A percentile compares a stretch with the other conserved stretches of the same genome.
phyloP scores from a whole-genome alignment of 2,888 invertebrate genomes.

The Drosophila diplacantha region DNA sequence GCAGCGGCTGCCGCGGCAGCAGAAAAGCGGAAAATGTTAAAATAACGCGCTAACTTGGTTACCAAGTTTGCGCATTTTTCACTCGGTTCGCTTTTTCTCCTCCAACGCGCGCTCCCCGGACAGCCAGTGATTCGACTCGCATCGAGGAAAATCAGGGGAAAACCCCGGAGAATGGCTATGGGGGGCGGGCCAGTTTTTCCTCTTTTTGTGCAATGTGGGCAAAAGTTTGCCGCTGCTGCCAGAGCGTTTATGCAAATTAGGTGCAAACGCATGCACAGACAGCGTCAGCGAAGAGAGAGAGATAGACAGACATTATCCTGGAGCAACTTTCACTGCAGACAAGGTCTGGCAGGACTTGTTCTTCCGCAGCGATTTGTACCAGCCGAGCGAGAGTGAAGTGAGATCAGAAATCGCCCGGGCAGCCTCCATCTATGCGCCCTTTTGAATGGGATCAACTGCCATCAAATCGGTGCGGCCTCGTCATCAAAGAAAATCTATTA shows the following conservation, averaged over 20 bases:
- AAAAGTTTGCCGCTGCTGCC: slow-evolving; percentile 69
- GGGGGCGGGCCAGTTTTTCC: slow-evolving; percentile 39
- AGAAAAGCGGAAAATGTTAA: slow-evolving; percentile 69
- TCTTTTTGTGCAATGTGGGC: slow-evolving; percentile 69
- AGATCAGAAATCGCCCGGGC: slow-evolving; percentile 16
- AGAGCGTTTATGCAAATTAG: slow-evolving; percentile 72
- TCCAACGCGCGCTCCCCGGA: slow-evolving; percentile 7
- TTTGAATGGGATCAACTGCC: slow-evolving; percentile 26
- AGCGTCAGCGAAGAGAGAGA: slow-evolving; percentile 27
- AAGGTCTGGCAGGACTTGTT: slow-evolving; percentile 39
- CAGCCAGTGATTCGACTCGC: slow-evolving; percentile 36
- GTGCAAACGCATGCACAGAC: slow-evolving; percentile 63
- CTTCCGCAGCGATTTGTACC: slow-evolving; percentile 29
- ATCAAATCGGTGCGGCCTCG: slow-evolving; percentile 17
- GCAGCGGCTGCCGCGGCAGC: slow-evolving; percentile 44
- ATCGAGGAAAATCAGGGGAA: slow-evolving; percentile 18
- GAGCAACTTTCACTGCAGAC: slow-evolving; percentile 63
- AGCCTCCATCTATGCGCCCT: background rate
- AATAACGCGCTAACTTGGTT: slow-evolving; percentile 74
- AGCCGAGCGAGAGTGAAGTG: slow-evolving; percentile 11
- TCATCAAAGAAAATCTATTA: slow-evolving; percentile 34
- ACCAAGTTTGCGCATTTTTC: slow-evolving; percentile 73
- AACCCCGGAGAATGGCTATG: background rate
- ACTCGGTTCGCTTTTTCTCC: slow-evolving; percentile 57
- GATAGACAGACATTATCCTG: slow-evolving; percentile 69